Conservation (phyloP, 2,888 invertebrate species). For the Liodrosophila aerea region DNA sequence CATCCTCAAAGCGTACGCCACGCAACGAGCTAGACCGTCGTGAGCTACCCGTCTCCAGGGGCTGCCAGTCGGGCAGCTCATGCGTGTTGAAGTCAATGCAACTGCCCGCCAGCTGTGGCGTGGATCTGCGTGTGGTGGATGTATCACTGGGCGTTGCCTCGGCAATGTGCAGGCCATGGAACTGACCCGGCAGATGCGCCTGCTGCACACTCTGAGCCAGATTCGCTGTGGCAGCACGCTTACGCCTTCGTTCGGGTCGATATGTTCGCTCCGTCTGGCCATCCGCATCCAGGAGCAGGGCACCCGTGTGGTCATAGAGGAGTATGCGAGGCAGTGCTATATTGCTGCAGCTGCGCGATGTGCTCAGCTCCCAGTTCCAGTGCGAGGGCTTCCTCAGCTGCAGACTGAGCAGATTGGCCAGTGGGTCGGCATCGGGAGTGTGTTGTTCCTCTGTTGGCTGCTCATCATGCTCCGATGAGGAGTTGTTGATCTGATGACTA, state of each 20-base stretch:
- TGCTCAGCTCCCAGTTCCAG: conserved; percentile 85
- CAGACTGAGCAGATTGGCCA: conserved; percentile 83
- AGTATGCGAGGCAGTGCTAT: conserved; percentile 84
- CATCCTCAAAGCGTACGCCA: conserved; percentile 75
- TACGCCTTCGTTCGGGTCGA: conserved; percentile 21
- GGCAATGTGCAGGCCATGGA: conserved; percentile 68
- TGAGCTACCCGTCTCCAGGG: conserved; percentile 38
- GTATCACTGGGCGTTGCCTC: conserved; percentile 58
- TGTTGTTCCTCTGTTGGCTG: conserved; percentile 24
- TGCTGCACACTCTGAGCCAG: conserved; percentile 55
- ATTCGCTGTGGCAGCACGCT: conserved; percentile 59
- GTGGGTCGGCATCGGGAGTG: conserved; percentile 50
- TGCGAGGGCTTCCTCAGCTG: conserved; percentile 84
- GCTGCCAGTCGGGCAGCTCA: conserved; percentile 59
- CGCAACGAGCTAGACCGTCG: conserved; percentile 75
- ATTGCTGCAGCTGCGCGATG: conserved; percentile 84
- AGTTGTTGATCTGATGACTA: too few species aligned
- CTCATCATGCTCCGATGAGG: conserved; percentile 5
- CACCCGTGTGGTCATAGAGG: conserved; percentile 83
- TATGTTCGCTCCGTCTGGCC: conserved; percentile 75
- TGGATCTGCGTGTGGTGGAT: not conserved
- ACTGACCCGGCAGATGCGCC: conserved; percentile 58
- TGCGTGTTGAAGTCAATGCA: conserved; percentile 67
- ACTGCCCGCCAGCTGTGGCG: conserved; percentile 35
- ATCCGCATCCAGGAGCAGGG: conserved; percentile 82